These are phyloP conservation scores for Hirudo medicinalis DNA, from an alignment of 1,140 invertebrate species.

Conservation along the genomic window DNA sequence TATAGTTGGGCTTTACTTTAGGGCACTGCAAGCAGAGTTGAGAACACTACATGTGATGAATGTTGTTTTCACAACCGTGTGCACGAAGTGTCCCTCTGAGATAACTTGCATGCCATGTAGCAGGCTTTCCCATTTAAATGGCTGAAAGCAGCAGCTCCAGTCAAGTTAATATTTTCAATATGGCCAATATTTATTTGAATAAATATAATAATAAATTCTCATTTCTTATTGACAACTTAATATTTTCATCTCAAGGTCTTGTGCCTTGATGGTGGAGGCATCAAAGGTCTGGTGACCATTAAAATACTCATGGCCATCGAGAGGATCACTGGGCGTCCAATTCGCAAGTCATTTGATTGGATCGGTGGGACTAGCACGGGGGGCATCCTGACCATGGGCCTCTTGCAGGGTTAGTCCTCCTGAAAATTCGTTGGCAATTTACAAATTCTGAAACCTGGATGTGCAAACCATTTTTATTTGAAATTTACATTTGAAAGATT, in stretches of 20 bases:
- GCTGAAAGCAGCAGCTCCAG: no score
- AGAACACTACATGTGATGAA: no score
- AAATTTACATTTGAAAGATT: no score
- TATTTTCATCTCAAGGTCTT: constrained; percentile 45
- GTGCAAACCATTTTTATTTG: no score
- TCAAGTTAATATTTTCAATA: no score
- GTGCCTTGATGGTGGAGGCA: constrained; percentile 84
- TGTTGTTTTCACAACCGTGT: no score
- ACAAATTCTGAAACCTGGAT: background rate
- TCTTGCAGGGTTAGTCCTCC: constrained; percentile 31
- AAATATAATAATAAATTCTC: background rate
- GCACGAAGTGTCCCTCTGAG: no score
- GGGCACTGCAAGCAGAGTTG: no score
- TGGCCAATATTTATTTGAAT: no score
- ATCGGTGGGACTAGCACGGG: constrained; percentile 87
- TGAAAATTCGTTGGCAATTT: constrained; percentile 25
- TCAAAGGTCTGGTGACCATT: constrained; percentile 72
- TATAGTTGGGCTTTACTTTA: no score
- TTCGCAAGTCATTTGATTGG: constrained; percentile 84
- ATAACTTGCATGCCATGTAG: no score
- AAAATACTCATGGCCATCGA: constrained; percentile 77
- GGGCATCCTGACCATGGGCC: constrained; percentile 79
- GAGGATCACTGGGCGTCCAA: constrained; percentile 46
- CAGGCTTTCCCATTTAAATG: no score
- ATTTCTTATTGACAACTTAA: background rate